Percentiles rank a stretch among this genome's conserved stretches.
Conservation (phyloP, 2,888 invertebrate genomes). For the Tetranychus piercei region DNA sequence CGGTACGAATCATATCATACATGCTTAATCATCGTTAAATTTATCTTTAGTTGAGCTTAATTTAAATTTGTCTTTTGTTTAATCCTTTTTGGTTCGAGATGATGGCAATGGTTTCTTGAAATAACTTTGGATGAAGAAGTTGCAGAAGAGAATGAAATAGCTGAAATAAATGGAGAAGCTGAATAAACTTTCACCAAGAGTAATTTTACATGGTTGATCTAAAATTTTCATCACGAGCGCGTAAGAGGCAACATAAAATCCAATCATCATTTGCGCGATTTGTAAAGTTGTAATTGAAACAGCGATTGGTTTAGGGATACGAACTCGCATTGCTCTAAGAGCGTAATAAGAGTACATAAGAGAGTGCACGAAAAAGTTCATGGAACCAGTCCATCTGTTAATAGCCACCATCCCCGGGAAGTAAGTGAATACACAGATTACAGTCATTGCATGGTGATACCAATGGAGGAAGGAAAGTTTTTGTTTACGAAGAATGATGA, state of each 20-base stretch:
- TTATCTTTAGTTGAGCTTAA: neutral
- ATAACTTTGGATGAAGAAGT: constrained; percentile 13
- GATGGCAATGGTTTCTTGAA: neutral
- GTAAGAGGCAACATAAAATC: constrained; percentile 7
- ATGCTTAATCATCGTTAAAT: constrained; percentile 11
- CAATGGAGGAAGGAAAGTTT: constrained; percentile 12
- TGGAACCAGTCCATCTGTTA: constrained; percentile 13
- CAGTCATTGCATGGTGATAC: constrained; percentile 14
- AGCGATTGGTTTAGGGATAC: neutral
- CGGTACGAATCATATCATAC: constrained; percentile 27
- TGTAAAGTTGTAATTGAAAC: constrained; percentile 6
- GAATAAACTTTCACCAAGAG: neutral
- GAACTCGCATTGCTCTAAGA: neutral
- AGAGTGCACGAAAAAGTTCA: constrained; percentile 12
- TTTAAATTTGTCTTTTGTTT: neutral
- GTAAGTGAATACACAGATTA: constrained; percentile 9
- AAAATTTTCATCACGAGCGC: neutral
- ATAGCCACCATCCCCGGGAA: constrained; percentile 12
- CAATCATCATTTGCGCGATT: constrained; percentile 10
- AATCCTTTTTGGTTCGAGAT: neutral
- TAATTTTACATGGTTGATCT: neutral
- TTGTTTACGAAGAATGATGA: constrained; percentile 12
- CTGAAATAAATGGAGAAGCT: constrained; percentile 3
- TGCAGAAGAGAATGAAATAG: constrained; percentile 7
- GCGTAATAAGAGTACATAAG: constrained; percentile 11